Conservation (phyloP, 30 jellyfish, hydroid and myxozoan genomes). For the Aurelia sp. region DNA sequence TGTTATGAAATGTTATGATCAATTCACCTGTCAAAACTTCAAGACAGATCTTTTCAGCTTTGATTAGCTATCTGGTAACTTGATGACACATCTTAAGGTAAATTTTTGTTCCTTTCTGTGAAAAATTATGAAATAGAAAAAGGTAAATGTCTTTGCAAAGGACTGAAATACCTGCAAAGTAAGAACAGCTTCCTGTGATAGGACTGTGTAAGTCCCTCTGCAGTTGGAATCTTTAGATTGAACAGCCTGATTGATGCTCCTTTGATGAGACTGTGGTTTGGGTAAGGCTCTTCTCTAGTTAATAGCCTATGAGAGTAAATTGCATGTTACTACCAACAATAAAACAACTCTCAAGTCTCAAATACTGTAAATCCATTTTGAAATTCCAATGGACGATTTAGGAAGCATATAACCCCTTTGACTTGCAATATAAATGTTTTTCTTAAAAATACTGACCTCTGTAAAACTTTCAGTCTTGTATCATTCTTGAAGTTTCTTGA, state of each 20-base stretch:
- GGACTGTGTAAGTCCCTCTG: slow-evolving; percentile 26
- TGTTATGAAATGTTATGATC: too few relatives aligned
- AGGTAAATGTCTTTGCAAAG: background rate
- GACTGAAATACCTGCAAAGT: slow-evolving; percentile 28
- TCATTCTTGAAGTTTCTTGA: slow-evolving; percentile 2
- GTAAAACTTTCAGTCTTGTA: slow-evolving; percentile 3
- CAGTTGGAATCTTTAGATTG: slow-evolving; percentile 43
- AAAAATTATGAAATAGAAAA: too few relatives aligned
- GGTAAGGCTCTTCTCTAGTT: slow-evolving; percentile 18
- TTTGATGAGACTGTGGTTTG: slow-evolving; percentile 14
- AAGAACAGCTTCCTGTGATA: slow-evolving; percentile 51
- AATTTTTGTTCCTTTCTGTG: too few relatives aligned
- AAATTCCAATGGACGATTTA: too few relatives aligned
- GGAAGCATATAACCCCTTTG: too few relatives aligned
- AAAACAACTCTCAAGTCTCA: background rate
- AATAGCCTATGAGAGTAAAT: slow-evolving; percentile 23
- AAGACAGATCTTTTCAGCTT: too few relatives aligned
- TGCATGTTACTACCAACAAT: background rate
- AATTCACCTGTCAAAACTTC: too few relatives aligned
- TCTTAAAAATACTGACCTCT: slow-evolving; percentile 17
- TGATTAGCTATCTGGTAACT: too few relatives aligned
- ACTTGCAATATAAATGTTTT: too few relatives aligned
- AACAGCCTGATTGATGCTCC: background rate
- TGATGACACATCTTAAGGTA: too few relatives aligned
- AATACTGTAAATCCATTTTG: too few relatives aligned